phyloP scores from a whole-genome alignment of 1,140 invertebrate species.

The Tachypleus tridentatus region DNA sequence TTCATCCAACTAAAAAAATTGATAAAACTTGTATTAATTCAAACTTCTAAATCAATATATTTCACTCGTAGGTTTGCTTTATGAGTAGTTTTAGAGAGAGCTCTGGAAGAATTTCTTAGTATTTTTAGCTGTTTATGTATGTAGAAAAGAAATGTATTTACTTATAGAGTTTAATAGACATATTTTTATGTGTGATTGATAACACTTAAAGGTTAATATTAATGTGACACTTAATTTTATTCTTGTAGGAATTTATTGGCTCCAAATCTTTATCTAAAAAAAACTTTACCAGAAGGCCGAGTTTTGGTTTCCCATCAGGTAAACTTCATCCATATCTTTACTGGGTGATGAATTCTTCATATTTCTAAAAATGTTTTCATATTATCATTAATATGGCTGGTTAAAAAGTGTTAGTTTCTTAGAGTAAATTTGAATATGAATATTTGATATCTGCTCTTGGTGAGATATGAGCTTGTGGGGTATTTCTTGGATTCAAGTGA shows the following conservation, averaged over 20 bases:
- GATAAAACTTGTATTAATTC: too few species aligned
- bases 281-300: conserved; percentile 54
- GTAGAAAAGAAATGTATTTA: neutral
- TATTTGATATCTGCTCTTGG: too few species aligned
- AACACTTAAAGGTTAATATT: neutral
- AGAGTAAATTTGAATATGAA: too few species aligned
- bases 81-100: neutral
- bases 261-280: conserved; percentile 67
- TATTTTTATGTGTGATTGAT: neutral
- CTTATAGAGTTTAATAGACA: too few species aligned
- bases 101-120: neutral
- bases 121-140: neutral
- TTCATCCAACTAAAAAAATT: too few species aligned
- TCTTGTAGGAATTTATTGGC: conserved; percentile 30
- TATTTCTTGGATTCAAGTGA: too few species aligned
- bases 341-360: conserved; percentile 1
- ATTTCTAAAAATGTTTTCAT: conserved; percentile 1
- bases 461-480: too few species aligned
- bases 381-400: too few species aligned
- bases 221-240: neutral
- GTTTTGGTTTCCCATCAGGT: conserved; percentile 51
- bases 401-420: too few species aligned
- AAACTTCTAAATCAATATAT: too few species aligned
- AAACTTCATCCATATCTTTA: conserved; percentile 12
- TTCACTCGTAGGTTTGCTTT: neutral